Percentiles rank a stretch among this genome's conserved stretches.
Conservation (phyloP, 2,888 invertebrate genomes). For the Trichogramma evanescens region DNA sequence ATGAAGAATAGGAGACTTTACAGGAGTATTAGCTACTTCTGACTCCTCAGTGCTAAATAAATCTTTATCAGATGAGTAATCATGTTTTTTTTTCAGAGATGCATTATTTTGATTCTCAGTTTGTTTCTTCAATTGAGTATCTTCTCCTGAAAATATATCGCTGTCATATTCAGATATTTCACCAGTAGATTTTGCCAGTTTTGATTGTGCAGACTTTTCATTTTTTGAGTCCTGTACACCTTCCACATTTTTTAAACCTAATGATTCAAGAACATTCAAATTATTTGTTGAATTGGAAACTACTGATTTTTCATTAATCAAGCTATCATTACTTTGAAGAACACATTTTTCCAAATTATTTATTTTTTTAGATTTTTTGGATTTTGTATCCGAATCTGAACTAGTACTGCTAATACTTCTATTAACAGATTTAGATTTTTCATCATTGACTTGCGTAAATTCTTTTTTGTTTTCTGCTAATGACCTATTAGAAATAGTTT, state of each 20-base stretch:
- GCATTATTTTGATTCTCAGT: background rate
- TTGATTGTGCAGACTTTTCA: background rate
- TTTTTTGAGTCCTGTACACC: background rate
- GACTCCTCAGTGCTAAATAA: slow-evolving; percentile 6
- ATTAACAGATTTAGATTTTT: background rate
- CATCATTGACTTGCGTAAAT: too few relatives aligned
- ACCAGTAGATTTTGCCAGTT: background rate
- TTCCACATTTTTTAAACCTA: too few relatives aligned
- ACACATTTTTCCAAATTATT: background rate
- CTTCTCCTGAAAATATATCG: slow-evolving; percentile 31
- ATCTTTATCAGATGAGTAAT: background rate
- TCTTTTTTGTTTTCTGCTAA: too few relatives aligned
- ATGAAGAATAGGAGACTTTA: background rate
- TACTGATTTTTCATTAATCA: background rate
- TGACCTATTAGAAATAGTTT: too few relatives aligned
- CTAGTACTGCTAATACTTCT: background rate
- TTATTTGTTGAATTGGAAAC: background rate
- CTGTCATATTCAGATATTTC: slow-evolving; percentile 34
- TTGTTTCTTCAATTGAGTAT: background rate
- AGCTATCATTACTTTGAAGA: background rate
- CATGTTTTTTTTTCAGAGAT: background rate
- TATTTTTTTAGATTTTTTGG: background rate
- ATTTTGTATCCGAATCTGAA: background rate
- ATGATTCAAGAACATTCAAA: too few relatives aligned
- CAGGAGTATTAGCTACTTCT: slow-evolving; percentile 10